phyloP scores from a whole-genome alignment of 2,888 invertebrate species.

The Hesperia comma region DNA sequence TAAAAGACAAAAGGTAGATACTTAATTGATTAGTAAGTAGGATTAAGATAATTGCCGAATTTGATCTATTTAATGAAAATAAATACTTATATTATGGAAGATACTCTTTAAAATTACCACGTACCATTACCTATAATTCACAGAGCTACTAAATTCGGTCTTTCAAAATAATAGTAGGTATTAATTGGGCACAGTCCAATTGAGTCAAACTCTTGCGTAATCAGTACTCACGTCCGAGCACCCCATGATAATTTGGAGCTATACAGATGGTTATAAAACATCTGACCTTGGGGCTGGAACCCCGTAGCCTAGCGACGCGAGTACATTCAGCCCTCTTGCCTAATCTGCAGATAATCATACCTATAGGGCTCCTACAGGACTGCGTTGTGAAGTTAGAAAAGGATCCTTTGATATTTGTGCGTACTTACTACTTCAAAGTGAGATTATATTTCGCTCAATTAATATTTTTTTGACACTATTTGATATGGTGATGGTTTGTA shows the following conservation, averaged over 20 bases:
- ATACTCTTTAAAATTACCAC: too few relatives aligned
- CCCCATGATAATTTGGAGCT: slow-evolving; percentile 64
- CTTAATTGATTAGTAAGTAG: too few relatives aligned
- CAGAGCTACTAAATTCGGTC: too few relatives aligned
- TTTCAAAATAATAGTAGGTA: slow-evolving; percentile 17
- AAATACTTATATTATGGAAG: too few relatives aligned
- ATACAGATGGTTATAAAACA: slow-evolving; percentile 65
- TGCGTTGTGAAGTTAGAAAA: slow-evolving; percentile 57
- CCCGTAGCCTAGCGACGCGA: slow-evolving; percentile 79
- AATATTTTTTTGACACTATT: too few relatives aligned
- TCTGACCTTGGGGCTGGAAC: slow-evolving; percentile 78
- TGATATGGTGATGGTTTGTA: too few relatives aligned
- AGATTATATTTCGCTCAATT: too few relatives aligned
- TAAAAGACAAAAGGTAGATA: too few relatives aligned
- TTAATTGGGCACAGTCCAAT: slow-evolving; percentile 29
- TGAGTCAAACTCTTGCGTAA: slow-evolving; percentile 19
- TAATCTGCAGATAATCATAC: slow-evolving; percentile 77
- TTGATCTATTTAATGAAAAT: too few relatives aligned
- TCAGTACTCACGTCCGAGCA: slow-evolving; percentile 44
- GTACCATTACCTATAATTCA: too few relatives aligned
- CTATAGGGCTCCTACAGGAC: slow-evolving; percentile 70
- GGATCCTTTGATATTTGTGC: slow-evolving; percentile 48
- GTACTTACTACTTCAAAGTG: slow-evolving; percentile 25
- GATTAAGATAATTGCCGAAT: too few relatives aligned
- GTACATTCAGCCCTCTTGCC: slow-evolving; percentile 71